A percentile compares a stretch with the other conserved stretches of the same genome.
Evolutionary conservation across 2,888 invertebrate genomes (phyloP).

Genomic region (Pterostichus niger): DNA sequence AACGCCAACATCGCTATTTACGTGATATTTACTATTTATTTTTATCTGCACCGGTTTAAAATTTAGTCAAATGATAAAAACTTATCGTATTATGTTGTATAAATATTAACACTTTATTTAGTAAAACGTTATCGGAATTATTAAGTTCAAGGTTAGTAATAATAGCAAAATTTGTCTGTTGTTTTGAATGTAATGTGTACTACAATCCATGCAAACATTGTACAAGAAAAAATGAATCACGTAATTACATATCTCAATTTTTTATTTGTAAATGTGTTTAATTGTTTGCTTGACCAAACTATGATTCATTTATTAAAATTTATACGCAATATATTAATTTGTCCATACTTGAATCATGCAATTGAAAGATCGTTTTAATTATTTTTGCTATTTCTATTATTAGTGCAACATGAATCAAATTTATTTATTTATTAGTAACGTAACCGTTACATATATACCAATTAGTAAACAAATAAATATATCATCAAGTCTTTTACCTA

Average conservation of each 20-base stretch:
- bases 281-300: slow-evolving; percentile 12
- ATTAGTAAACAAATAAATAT: no score
- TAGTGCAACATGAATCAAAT: no score
- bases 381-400: neutral
- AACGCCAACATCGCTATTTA: no score
- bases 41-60: slow-evolving; percentile 8
- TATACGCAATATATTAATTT: slow-evolving; percentile 16
- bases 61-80: slow-evolving; percentile 15
- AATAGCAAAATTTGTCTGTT: slow-evolving; percentile 1
- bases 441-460: no score
- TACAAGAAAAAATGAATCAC: neutral
- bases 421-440: no score
- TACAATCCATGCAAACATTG: no score
- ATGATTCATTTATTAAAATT: slow-evolving; percentile 24
- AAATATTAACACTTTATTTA: slow-evolving; percentile 43
- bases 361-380: neutral
- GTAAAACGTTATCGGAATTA: neutral
- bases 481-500: no score
- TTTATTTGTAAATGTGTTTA: slow-evolving; percentile 35
- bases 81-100: slow-evolving; percentile 12
- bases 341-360: slow-evolving; percentile 14
- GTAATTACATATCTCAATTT: neutral
- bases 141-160: slow-evolving; percentile 11
- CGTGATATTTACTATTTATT: neutral
- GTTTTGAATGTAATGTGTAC: neutral